Evolutionary conservation across 2,888 invertebrate genomes (phyloP).

Genomic region (Lasioglossum oenotherae): DNA sequence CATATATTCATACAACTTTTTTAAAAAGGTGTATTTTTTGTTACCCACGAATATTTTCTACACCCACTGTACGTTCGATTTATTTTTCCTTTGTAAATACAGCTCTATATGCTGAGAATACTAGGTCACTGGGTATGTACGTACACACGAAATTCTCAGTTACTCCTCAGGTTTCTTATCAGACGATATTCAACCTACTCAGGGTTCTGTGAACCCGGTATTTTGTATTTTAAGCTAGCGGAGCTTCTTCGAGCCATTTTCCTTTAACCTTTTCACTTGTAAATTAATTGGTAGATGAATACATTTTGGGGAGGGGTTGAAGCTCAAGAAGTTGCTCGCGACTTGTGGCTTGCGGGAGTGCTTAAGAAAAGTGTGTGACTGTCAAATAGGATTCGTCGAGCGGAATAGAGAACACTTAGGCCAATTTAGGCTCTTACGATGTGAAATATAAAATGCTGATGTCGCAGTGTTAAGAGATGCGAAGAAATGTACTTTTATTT

Average conservation of each 20-base stretch:
- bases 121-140: neutral
- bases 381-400: neutral
- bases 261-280: conserved; percentile 6
- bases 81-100: neutral
- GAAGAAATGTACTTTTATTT: neutral
- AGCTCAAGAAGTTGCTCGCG: neutral
- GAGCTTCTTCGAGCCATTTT: neutral
- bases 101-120: neutral
- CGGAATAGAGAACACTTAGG: neutral
- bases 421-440: neutral
- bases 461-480: neutral
- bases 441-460: neutral
- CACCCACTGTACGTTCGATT: neutral
- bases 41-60: neutral
- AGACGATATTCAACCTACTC: neutral
- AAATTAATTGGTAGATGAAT: conserved; percentile 6
- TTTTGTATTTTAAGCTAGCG: neutral
- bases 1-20: too few relatives aligned
- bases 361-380: neutral
- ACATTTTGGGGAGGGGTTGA: neutral
- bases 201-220: neutral
- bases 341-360: neutral
- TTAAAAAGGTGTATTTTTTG: too few relatives aligned
- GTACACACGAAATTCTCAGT: conserved; percentile 29
- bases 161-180: conserved; percentile 1